Percentiles rank a stretch among this genome's conserved stretches.
These are phyloP conservation scores for Lucilia cuprina DNA, from an alignment of 1,140 invertebrate genomes.

Conservation along the genomic window DNA sequence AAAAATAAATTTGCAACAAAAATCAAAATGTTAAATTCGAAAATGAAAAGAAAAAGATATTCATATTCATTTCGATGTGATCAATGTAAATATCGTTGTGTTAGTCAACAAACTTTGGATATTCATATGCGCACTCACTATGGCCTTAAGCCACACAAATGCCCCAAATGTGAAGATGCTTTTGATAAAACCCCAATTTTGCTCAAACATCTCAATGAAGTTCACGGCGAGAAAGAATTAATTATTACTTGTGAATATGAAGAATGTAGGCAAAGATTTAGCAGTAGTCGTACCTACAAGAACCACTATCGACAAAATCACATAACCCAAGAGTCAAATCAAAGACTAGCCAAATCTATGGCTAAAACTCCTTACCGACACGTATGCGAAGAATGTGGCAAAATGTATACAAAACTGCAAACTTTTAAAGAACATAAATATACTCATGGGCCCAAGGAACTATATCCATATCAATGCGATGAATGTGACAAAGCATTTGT, in stretches of 20 bases:
- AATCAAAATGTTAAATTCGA: neutral
- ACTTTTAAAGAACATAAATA: constrained; percentile 34
- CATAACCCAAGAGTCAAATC: neutral
- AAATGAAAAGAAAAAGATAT: neutral
- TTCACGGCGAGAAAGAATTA: neutral
- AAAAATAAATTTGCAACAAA: neutral
- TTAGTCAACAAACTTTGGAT: constrained; percentile 28
- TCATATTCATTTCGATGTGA: constrained; percentile 28
- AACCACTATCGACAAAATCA: constrained; percentile 29
- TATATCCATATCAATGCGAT: constrained; percentile 37
- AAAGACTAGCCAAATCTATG: neutral
- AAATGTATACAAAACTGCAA: neutral
- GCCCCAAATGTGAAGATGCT: constrained; percentile 9
- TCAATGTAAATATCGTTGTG: constrained; percentile 21
- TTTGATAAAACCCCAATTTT: neutral
- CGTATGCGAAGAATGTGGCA: constrained; percentile 38
- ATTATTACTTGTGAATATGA: constrained; percentile 12
- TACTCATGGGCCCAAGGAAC: constrained; percentile 26
- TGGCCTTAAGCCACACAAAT: constrained; percentile 25
- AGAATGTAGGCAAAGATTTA: constrained; percentile 26
- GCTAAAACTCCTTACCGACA: neutral
- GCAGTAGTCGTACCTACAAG: neutral
- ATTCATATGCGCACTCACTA: constrained; percentile 35
- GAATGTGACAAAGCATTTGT: constrained; percentile 37
- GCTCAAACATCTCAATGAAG: constrained; percentile 4